These are phyloP conservation scores for Neoniphon sammara DNA, from an alignment of 2,797 vertebrate species.

Conservation along the genomic window DNA sequence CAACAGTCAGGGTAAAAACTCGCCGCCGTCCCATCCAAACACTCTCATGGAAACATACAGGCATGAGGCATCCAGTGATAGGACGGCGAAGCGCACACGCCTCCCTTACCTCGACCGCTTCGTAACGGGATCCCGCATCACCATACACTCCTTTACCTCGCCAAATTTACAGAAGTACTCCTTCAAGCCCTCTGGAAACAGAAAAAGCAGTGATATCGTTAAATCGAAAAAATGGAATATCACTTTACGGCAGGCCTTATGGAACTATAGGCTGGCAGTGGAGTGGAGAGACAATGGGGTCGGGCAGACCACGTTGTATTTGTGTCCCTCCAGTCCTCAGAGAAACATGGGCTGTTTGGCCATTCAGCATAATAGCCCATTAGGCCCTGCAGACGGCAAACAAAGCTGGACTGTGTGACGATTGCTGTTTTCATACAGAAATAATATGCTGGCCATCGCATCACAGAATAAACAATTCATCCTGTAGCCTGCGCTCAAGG, in stretches of 20 bases:
- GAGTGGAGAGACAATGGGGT: slow-evolving; percentile 69
- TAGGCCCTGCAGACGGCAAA: slow-evolving; percentile 60
- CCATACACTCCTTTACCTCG: slow-evolving; percentile 97
- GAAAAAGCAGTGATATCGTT: slow-evolving; percentile 25
- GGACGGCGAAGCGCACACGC: slow-evolving; percentile 74
- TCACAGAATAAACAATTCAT: slow-evolving; percentile 45
- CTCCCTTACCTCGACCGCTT: slow-evolving; percentile 96
- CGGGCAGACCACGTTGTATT: slow-evolving; percentile 75
- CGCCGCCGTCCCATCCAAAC: not conserved
- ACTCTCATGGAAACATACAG: slow-evolving; percentile 41
- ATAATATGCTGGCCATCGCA: slow-evolving; percentile 36
- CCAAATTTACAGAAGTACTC: slow-evolving; percentile 98
- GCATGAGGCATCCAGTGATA: slow-evolving; percentile 70
- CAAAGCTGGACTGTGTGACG: slow-evolving; percentile 57
- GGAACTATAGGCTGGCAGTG: slow-evolving; percentile 32
- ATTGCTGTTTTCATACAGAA: slow-evolving; percentile 52
- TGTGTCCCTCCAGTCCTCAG: slow-evolving; percentile 53
- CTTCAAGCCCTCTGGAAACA: slow-evolving; percentile 91
- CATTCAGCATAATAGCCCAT: slow-evolving; percentile 50
- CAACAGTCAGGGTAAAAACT: slow-evolving; percentile 32
- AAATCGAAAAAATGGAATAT: not conserved
- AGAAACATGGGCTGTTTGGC: slow-evolving; percentile 45
- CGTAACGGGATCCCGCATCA: slow-evolving; percentile 97
- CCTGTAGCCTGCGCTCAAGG: slow-evolving; percentile 42
- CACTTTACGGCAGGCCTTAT: slow-evolving; percentile 30